phyloP scores from a whole-genome alignment of 1,140 invertebrate species.

The Riptortus pedestris region DNA sequence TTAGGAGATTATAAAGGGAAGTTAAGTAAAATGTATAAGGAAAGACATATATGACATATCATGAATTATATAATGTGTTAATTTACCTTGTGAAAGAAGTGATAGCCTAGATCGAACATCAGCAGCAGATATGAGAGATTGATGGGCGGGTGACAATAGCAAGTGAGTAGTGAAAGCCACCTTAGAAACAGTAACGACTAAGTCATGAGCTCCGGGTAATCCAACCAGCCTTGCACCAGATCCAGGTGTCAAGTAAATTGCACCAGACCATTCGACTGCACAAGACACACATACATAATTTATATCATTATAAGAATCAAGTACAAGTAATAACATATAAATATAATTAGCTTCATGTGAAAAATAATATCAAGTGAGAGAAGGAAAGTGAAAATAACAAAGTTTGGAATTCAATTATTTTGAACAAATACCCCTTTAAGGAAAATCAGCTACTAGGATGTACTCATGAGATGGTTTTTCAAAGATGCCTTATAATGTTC shows the following conservation, averaged over 20 bases:
- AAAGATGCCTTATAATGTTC: too few species aligned
- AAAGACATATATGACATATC: not conserved
- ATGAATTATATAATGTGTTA: not conserved
- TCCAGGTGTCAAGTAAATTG: constrained; percentile 28
- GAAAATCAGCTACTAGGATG: too few species aligned
- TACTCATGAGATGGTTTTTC: too few species aligned
- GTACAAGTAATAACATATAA: too few species aligned
- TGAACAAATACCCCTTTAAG: too few species aligned
- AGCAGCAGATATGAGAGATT: constrained; percentile 32
- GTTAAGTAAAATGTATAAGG: too few species aligned
- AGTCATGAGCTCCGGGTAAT: constrained; percentile 30
- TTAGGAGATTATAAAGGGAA: too few species aligned
- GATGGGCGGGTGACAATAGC: constrained; percentile 30
- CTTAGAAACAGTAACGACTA: constrained; percentile 30
- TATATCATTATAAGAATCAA: not conserved
- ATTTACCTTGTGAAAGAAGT: not conserved
- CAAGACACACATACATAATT: too few species aligned
- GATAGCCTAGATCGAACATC: constrained; percentile 30
- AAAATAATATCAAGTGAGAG: too few species aligned
- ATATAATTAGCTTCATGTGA: too few species aligned
- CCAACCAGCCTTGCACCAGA: constrained; percentile 29
- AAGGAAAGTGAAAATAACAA: too few species aligned
- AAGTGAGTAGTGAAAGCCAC: constrained; percentile 32
- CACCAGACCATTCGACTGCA: constrained; percentile 31
- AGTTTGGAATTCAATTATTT: too few species aligned